Base-by-base conservation (phyloP, 2,888 invertebrate genomes). In the Himalopsyche kuldschensis region DNA sequence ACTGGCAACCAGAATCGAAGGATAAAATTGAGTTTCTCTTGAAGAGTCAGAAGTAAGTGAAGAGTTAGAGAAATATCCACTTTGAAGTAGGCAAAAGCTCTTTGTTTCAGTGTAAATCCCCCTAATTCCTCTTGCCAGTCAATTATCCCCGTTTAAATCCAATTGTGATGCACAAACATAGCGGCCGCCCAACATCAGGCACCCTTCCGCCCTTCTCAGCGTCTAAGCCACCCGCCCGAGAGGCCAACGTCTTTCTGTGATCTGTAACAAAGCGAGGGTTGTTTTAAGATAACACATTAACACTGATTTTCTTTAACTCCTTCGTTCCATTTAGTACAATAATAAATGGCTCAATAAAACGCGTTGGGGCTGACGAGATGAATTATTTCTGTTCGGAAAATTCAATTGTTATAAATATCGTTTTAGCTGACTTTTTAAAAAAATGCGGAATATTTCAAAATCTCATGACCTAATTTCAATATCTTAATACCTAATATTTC, bases 71-170 rank as follows among this genome's bases (percentile, higher is more conserved):
- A 84, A 82, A 82, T 80, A 84, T 80, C 82, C 81, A 78, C 84
- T 85, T 84, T 86, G 86, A 86, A 84, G 86, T 30, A 69, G 69
- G 69, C 79, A 81, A 85, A 86, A 84, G 85, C 85, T 86, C 86
- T 86, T 86, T 85, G 86, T 86, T 82, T 86, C 77, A 85, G 85
- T 85, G 85, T 85, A 85, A 86, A 86, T 85, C 84, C 85, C 86
- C 85, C 82, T 86, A 85, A 86, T 85, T 86, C 86, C 84, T 81
- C 79, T 85, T 85, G 86, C 86, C 86, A 86, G 86, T 86, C 86
- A 86, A 86, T 86, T 86, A 86, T 86, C 86, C 86, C 86, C 86
- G 83, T 86, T 86, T 86, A 86, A 85, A 86, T 86, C 86, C 86
- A 86, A 86, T 86, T 86, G 86, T 83, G 86, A 85, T 86, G 85